Evolutionary conservation across 2,888 invertebrate genomes (phyloP).

Genomic region (Schizaphis graminum): DNA sequence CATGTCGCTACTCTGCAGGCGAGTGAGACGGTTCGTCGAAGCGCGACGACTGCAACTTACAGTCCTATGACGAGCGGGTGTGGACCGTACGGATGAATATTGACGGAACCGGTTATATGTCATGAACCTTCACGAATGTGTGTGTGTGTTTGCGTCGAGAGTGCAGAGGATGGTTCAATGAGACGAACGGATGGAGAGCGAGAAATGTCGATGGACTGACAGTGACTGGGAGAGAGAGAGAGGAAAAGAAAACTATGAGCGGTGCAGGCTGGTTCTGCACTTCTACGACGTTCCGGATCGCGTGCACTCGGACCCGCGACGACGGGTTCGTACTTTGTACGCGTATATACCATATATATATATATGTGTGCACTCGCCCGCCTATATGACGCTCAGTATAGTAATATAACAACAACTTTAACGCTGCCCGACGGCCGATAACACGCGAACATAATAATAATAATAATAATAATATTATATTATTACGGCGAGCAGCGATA

Average conservation of each 20-base stretch:
- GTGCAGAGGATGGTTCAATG: background rate
- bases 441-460: background rate
- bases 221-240: background rate
- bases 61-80: background rate
- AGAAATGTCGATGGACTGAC: background rate
- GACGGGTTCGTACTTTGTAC: background rate
- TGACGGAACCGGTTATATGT: background rate
- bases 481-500: background rate
- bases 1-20: background rate
- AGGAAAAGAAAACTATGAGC: background rate
- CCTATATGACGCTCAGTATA: background rate
- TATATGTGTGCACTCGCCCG: no score
- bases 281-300: background rate
- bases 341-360: background rate
- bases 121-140: background rate
- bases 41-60: background rate
- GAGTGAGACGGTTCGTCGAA: background rate
- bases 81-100: background rate
- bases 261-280: background rate
- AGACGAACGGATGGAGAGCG: background rate
- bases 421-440: background rate
- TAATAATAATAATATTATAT: background rate
- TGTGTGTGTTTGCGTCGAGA: background rate
- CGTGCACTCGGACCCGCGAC: constrained; percentile 15
- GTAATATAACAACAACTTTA: background rate